Base-by-base conservation (phyloP, 2,888 invertebrate genomes). In the Odontocolon sp. region DNA sequence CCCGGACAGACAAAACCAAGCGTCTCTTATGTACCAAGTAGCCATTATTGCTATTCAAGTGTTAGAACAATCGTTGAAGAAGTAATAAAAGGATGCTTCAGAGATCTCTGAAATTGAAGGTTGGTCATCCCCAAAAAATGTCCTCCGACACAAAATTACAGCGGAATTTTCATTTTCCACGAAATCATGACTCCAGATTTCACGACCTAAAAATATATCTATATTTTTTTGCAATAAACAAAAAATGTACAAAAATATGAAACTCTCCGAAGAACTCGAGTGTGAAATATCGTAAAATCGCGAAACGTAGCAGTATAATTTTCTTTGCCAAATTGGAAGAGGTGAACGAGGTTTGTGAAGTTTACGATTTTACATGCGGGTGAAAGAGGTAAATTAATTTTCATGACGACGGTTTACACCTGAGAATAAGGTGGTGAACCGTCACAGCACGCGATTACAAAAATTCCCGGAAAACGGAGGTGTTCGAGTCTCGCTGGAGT, bases 201-300 rank as follows among this genome's bases (percentile, higher is more conserved):
- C n/a, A n/a, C n/a, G n/a, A n/a, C n/a, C n/a, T n/a, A n/a, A n/a
- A n/a, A n/a, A n/a, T n/a, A n/a, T n/a, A n/a, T n/a, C n/a, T n/a
- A n/a, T n/a, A n/a, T n/a, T n/a, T n/a, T n/a, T n/a, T n/a, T n/a
- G n/a, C n/a, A n/a, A n/a, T n/a, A n/a, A n/a, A n/a, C n/a, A n/a
- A n/a, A n/a, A n/a, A n/a, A n/a, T n/a, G n/a, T n/a, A n/a, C n/a
- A n/a, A n/a, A n/a, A n/a, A n/a, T n/a, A n/a, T n/a, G n/a, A n/a
- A n/a, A n/a, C n/a, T n/a, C n/a, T n/a, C n/a, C n/a, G n/a, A n/a
- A n/a, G n/a, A n/a, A n/a, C n/a, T n/a, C 26, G 23, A 26, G 23
- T 21, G 28, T 28, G 18, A 21, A n/a, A n/a, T n/a, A 33, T 70
- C 42, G 54, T 47, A 54, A 56, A 56, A 56, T 42, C n/a, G 47